Evolutionary conservation across 2,888 invertebrate genomes (phyloP), one percentile per base, ranked within the genome.

Genomic region (Hofmannophila pseudospretella): DNA sequence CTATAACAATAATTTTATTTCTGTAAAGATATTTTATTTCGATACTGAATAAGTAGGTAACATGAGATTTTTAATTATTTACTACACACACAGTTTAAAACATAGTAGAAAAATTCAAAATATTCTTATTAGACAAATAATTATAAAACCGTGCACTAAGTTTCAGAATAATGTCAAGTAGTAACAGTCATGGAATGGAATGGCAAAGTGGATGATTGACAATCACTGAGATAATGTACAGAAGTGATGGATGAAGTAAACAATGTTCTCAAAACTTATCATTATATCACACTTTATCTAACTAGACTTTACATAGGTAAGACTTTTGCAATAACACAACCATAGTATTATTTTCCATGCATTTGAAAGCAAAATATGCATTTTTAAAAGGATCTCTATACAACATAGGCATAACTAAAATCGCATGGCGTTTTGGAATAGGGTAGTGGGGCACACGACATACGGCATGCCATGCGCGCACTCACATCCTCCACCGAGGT

Each of bases 401-500:
- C 9, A 8, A 10, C 10, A 10, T 10, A 10, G 26, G 8, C 7
- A 10, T 26, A 3, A 10, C 5, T 3, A 16, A 16, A 16, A 16
- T 5, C 5, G 16, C 5, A 16, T 16, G 16, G 5, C 16, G 5
- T 16, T 3, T 16, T 16, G 3, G 3, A 16, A 13, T 8, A 12
- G 7, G 33, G 32, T 41, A 35, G 40, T 44, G 38, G 34, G 45
- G 45, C 51, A 59, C 54, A 47, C 44, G 38, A 35, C 39, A 51
- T 49, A 23, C 23, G 49, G 23, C 33, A 36, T 47, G 45, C 45
- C 41, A 47, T 48, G 52, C 75, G 70, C 66, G 67, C 69, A 84
- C 85, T 86, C 82, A 86, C 85, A 81, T 80, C 85, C 85, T 71
- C 85, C 85, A 74, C 76, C 77, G 70, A 86, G 84, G 77, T 86